Evolutionary conservation across 2,888 invertebrate species (phyloP), one percentile per base, ranked within the genome.

Genomic region (Serrognathus titanus): DNA sequence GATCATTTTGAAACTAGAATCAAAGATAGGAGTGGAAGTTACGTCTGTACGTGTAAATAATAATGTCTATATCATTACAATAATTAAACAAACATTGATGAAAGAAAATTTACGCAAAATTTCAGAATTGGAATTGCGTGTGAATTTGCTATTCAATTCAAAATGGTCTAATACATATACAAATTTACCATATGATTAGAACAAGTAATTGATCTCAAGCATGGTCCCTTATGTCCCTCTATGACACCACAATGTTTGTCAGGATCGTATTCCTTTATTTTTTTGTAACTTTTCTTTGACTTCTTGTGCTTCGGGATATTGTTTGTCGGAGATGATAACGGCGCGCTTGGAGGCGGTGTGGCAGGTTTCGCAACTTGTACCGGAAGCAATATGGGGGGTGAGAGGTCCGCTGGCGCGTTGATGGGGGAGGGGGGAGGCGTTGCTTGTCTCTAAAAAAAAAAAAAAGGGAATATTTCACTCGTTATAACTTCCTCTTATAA

Each of bases 231-330:
- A 63, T 88, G 89, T 1, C 81, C 83, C 53, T 83, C 85, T 65
- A 84, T 77, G 11, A 92, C 92, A 2, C 92, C 93, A 74, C 92
- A 92, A 72, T 92, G 92, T 64, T 88, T 85, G 72, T 92, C 88
- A 12, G 92, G 87, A 75, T 92, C 89, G 77, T 89, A 92, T 71
- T 90, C 88, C 58, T 68, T 69, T 13, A 65, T 61, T 20, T 60
- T 58, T 61, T 65, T 69, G 50, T 65, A 63, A 51, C 57, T 66
- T 56, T 65, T 65, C 59, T 66, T 71, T 45, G 64, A 67, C 43
- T 65, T 68, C 58, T 65, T 66, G 54, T 63, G 63, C 40, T 63
- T 64, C 38, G 48, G 47, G 58, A 58, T 61, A 55, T 61, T 61
- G 62, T 47, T 63, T 52, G 55, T 59, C 36, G 58, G 52, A 52